Base-by-base conservation (phyloP, 2,888 invertebrate species). In the Andrena fulva region DNA sequence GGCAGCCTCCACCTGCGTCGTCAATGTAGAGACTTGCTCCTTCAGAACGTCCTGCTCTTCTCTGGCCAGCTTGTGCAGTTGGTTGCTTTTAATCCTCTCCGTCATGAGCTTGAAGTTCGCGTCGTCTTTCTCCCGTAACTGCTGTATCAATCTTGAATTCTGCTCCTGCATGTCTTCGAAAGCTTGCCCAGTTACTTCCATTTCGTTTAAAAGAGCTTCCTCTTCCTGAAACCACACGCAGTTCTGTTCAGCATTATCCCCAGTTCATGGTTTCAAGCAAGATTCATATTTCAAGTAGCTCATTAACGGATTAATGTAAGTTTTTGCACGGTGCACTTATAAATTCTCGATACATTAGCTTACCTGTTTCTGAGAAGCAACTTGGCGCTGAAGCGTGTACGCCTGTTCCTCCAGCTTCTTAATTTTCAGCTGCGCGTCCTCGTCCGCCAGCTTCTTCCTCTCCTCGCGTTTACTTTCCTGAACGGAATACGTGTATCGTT, bases 161-260 rank as follows among this genome's bases (percentile, higher is more conserved):
- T 99, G 99, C 91, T 99, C 99, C 94, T 99, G 99, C 99, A 99
- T 99, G 92, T 99, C 99, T 93, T 99, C 99, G 92, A 99, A 99
- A 0, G 99, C 99, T 94, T 99, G 99, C 0, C 99, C 99, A 0
- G 99, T 99, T 2, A 99, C 99, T 93, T 99, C 99, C 98, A 99
- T 99, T 94, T 99, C 99, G 93, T 98, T 99, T 20, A 99, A 95
- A 69, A 99, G 95, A 0, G 99, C 99, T 92, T 99, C 99, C 94
- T 99, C 99, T 93, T 99, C 99, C 96, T 97, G 94, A 81, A 93
- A 89, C 93, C 93, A 93, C 88, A 92, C 91, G 90, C 91, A 92
- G 89, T 92, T 93, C 93, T 94, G 91, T 94, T 93, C 89, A 93
- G 92, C 90, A 91, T 93, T 92, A 93, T 90, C 90, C 89, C 91